These are phyloP conservation scores for Calameuta filiformis DNA, from an alignment of 2,888 invertebrate species.

Conservation along the genomic window DNA sequence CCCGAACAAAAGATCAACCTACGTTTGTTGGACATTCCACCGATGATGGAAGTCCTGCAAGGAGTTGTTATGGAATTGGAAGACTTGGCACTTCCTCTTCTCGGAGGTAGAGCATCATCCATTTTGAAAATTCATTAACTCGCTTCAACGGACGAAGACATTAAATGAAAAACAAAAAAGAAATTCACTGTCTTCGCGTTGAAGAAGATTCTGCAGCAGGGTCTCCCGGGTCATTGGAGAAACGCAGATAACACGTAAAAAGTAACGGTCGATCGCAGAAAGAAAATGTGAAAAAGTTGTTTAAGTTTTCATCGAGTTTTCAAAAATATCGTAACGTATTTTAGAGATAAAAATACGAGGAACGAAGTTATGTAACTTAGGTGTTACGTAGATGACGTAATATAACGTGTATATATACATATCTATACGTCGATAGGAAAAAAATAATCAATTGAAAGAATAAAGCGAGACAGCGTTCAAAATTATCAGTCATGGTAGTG, in stretches of 20 bases:
- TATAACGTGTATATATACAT: background rate
- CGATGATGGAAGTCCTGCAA: slow-evolving; percentile 95
- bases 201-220: background rate
- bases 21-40: slow-evolving; percentile 93
- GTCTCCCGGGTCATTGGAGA: background rate
- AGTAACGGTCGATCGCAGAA: no score
- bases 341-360: background rate
- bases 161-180: background rate
- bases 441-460: background rate
- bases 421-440: background rate
- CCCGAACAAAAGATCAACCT: slow-evolving; percentile 86
- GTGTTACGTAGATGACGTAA: background rate
- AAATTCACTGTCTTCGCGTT: background rate
- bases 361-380: background rate
- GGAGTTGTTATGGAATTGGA: slow-evolving; percentile 98
- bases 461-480: background rate
- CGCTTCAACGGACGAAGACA: background rate
- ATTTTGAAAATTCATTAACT: background rate
- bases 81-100: slow-evolving; percentile 93
- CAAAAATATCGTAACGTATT: background rate
- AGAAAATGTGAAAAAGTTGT: background rate
- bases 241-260: background rate
- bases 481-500: background rate
- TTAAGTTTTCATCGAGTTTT: background rate
- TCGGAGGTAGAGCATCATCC: slow-evolving; percentile 70